Evolutionary conservation across 2,797 vertebrate genomes (phyloP), one percentile per base, ranked within the genome.

Genomic region (Sebastes minor): DNA sequence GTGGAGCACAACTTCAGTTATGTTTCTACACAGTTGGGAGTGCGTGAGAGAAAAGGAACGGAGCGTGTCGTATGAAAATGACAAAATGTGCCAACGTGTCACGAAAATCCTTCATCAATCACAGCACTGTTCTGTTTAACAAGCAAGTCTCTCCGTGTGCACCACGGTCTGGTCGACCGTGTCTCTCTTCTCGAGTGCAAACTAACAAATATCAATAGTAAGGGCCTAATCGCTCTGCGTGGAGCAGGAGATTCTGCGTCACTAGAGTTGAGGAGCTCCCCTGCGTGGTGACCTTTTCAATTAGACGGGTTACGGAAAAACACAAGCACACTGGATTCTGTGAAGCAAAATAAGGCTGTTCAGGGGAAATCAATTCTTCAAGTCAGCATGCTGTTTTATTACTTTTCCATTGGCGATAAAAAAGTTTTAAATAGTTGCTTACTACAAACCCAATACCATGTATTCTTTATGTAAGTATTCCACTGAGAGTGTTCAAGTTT

Each of bases 391-490:
- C 46, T 49, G 42, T 46, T 46, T 46, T 46, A 46, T 46, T 46
- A 46, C 42, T 46, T 49, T 49, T 49, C 46, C 46, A 20, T 9
- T 49, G 18, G 0, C 8, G 18, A 49, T 49, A 49, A 49, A 49
- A 49, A 49, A 20, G 46, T 20, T 49, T 49, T 20, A 49, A 20
- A 18, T 46, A 46, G 16, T 18, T 18, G 42, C 16, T 46, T 46
- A 46, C 42, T 18, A 0, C 42, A 46, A 46, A 46, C 42, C 42
- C 16, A 46, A 16, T 46, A 46, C 42, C 16, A 7, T 18, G 42
- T 46, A 0, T 46, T 46, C 16, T 46, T 46, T 46, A 46, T 18
- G 16, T 0, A 18, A 0, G 16, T 46, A 46, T 18, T 46, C 42
- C 42, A 46, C 38, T 42, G 38, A 16, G 42, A 46, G 42, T 46